A percentile compares a stretch with the other conserved stretches of the same genome.
These are phyloP conservation scores for Lysiphlebus fabarum DNA, from an alignment of 1,140 invertebrate species.

Conservation along the genomic window DNA sequence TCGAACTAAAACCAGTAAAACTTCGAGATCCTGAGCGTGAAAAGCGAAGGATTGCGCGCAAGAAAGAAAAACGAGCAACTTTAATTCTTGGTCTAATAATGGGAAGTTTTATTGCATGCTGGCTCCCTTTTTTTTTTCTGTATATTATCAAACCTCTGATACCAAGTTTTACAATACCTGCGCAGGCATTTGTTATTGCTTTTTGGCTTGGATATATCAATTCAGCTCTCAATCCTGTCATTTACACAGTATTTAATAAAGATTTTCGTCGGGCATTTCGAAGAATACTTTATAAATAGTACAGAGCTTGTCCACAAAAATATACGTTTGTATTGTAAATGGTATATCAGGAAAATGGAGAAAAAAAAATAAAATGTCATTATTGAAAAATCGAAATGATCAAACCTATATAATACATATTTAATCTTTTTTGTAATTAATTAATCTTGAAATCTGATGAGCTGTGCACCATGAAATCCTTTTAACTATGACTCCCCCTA, in stretches of 20 bases:
- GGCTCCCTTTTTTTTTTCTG: slow-evolving; percentile 97
- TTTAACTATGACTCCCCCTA: too few relatives aligned
- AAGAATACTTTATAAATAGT: slow-evolving; percentile 86
- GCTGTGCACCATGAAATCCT: too few relatives aligned
- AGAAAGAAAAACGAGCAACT: slow-evolving; percentile 96
- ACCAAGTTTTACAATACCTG: slow-evolving; percentile 71
- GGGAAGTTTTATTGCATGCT: slow-evolving; percentile 97
- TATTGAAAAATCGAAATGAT: too few relatives aligned
- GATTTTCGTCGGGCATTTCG: slow-evolving; percentile 95
- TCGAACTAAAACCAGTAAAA: slow-evolving; percentile 65
- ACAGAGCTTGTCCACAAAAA: too few relatives aligned
- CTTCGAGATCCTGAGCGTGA: slow-evolving; percentile 87
- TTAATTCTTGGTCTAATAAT: slow-evolving; percentile 96
- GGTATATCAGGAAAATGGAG: too few relatives aligned
- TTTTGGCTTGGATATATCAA: slow-evolving; percentile 99
- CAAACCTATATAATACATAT: too few relatives aligned
- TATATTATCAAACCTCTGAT: slow-evolving; percentile 86
- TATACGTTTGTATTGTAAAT: too few relatives aligned
- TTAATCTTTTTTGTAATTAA: too few relatives aligned
- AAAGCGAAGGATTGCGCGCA: slow-evolving; percentile 88
- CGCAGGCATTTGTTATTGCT: slow-evolving; percentile 86
- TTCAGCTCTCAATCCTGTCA: slow-evolving; percentile 95
- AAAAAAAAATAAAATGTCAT: too few relatives aligned
- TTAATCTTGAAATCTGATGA: too few relatives aligned
- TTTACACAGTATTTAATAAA: slow-evolving; percentile 98